Base-by-base conservation (phyloP, 2,888 invertebrate genomes). In the Clitarchus hookeri region DNA sequence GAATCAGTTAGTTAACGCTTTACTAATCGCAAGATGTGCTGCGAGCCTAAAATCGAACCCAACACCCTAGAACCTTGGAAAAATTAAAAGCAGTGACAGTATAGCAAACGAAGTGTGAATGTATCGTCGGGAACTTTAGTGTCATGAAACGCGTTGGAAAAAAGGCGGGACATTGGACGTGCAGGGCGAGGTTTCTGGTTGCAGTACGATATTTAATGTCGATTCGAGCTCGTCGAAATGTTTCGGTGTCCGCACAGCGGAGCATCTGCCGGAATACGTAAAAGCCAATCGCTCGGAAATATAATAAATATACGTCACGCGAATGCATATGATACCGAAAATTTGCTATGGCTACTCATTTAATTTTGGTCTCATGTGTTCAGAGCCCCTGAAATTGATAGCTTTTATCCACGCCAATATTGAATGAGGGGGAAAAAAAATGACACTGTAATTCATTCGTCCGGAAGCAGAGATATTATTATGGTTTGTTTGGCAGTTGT, bases 401-500 rank as follows among this genome's bases (percentile, higher is more conserved):
- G 8, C 65, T 65, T 65, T 65, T 65, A 65, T n/a, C 65, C 19
- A 65, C 23, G 23, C 65, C 53, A 65, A 65, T 65, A 65, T 65
- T 65, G 65, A 65, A 65, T 65, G 65, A 36, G 36, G 36, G 36
- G 36, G 8, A 65, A 65, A 65, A 65, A 65, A n/a, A 65, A 65
- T 16, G 2, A 19, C 13, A n/a, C 65, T 65, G 65, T 3, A 9
- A 65, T 23, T 65, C 65, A 65, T 19, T 65, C 65, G 65, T 65
- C 65, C 65, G n/a, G 65, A 65, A 65, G n/a, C 65, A n/a, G 65
- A 65, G n/a, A 65, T 65, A 65, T 65, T 65, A n/a, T 65, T 65
- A 65, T 48, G 48, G 6, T 65, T 65, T 65, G 65, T n/a, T 65
- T 65, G 48, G 6, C 65, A 65, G 65, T 19, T 65, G 11, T 65